Evolutionary conservation across 1,140 invertebrate species (phyloP).

Genomic region (Aphelenchoides avenae): DNA sequence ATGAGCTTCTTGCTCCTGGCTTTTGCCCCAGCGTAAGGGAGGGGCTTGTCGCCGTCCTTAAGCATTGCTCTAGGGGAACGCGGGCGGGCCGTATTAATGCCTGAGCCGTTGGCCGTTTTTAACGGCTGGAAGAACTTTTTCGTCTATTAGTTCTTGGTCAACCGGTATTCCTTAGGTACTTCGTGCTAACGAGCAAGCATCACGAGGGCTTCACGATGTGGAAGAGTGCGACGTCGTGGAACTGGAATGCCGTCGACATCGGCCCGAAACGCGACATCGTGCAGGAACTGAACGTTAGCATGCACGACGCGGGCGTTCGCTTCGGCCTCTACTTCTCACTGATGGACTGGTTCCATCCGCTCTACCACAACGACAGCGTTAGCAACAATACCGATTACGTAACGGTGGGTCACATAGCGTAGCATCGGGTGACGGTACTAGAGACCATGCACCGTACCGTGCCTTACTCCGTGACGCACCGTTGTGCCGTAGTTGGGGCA

Average conservation of each 20-base stretch:
- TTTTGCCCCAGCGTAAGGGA: conserved; percentile 38
- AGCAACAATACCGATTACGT: conserved; percentile 10
- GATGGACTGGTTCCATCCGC: conserved; percentile 59
- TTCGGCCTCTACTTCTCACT: conserved; percentile 62
- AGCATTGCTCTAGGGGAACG: conserved; percentile 44
- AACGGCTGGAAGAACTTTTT: no score
- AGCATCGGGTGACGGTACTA: not conserved
- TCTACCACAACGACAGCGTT: conserved; percentile 10
- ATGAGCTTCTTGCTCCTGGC: no score
- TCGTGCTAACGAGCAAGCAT: conserved; percentile 85
- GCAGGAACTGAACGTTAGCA: conserved; percentile 62
- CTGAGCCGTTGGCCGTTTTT: conserved; percentile 8
- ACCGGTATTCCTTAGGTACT: conserved; percentile 74
- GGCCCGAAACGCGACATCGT: conserved; percentile 77
- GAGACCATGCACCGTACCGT: not conserved
- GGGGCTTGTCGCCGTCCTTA: conserved; percentile 31
- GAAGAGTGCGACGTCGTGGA: conserved; percentile 77
- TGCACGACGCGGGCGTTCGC: conserved; percentile 56
- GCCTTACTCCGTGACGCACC: not conserved
- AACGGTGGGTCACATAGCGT: no score
- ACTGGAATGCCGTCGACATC: conserved; percentile 81
- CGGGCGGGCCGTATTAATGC: conserved; percentile 17
- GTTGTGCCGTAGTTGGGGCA: no score
- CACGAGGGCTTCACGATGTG: conserved; percentile 85
- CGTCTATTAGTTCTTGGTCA: no score